Percentiles rank a stretch among this genome's conserved stretches.
phyloP scores from a whole-genome alignment of 2,113 vertebrate species.

The Podarcis cretensis region DNA sequence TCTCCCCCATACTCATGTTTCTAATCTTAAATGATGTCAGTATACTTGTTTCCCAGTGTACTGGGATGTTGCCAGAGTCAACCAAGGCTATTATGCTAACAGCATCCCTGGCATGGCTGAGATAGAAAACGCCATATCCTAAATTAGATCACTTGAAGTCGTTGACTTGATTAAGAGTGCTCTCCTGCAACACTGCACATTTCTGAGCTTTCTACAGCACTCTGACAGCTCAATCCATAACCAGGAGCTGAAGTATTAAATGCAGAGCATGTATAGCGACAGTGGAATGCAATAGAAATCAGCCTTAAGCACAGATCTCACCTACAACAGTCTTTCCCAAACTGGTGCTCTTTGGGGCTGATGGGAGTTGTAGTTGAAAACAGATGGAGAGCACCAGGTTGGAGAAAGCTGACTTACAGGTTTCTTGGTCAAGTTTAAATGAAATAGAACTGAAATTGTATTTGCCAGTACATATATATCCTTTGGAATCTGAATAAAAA shows the following conservation, averaged over 20 bases:
- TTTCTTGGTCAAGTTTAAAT: not conserved
- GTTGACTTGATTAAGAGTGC: constrained; percentile 59
- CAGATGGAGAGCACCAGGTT: too few relatives aligned
- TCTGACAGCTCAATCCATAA: constrained; percentile 2
- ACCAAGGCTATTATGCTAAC: constrained; percentile 63
- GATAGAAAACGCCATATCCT: constrained; percentile 43
- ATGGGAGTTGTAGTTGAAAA: too few relatives aligned
- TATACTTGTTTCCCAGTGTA: constrained; percentile 36
- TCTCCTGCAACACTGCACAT: constrained; percentile 50
- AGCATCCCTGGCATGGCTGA: constrained; percentile 64
- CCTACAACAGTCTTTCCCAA: too few relatives aligned
- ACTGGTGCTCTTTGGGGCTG: too few relatives aligned
- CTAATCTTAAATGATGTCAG: constrained; percentile 73
- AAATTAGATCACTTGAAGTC: constrained; percentile 58
- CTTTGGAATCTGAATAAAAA: not conserved
- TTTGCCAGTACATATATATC: not conserved
- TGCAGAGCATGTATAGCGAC: not conserved
- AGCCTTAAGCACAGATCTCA: too few relatives aligned
- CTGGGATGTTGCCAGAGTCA: constrained; percentile 65
- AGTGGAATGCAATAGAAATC: constrained; percentile 36
- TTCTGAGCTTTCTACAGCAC: constrained; percentile 42
- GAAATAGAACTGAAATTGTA: not conserved
- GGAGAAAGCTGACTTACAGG: not conserved
- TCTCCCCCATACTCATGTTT: constrained; percentile 57
- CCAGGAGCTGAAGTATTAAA: constrained; percentile 24